Base-by-base conservation (phyloP, 2,888 invertebrate species). In the Oligia latruncula region DNA sequence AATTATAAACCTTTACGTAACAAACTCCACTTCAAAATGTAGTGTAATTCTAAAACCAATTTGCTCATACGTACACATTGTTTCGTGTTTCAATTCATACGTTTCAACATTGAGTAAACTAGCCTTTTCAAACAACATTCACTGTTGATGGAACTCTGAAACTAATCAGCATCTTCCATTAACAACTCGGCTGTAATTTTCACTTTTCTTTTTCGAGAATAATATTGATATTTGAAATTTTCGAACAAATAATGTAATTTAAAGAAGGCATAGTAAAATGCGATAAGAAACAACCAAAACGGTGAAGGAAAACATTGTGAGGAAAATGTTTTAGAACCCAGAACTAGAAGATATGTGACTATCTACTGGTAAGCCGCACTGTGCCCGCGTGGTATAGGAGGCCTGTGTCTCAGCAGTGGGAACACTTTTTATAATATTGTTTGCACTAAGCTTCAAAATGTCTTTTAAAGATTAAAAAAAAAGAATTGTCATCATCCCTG, bases 31-130 rank as follows among this genome's bases (percentile, higher is more conserved):
- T 40, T 35, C 49, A 64, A 71, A 64, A 74, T 71, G 35, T 67
- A 23, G 15, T 55, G 76, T 72, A 83, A 60, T 83, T 77, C 65
- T 74, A 74, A 83, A 85, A 80, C 66, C 77, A 86, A 83, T 80
- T 85, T 66, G 60, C n/a, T 60, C 67, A 35, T 43, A 86, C 55
- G 82, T 67, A 68, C 65, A 78, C 76, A 83, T 71, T 80, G 64
- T 74, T 83, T 43, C 20, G 49, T 74, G 64, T 77, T 79, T 77
- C 74, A 74, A 74, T 81, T 78, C 58, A 77, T 60, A 81, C 46
- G 55, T 75, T 78, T 65, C 49, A 72, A 67, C 67, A 71, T 68
- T 66, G 60, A 23, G 35, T 43, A 40, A 77, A 77, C 76, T 62
- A 66, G 70, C 58, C 43, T 67, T 60, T 43, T n/a, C 49, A 76